Conservation (phyloP, 2,888 invertebrate genomes). For the Nemoura dubitans region DNA sequence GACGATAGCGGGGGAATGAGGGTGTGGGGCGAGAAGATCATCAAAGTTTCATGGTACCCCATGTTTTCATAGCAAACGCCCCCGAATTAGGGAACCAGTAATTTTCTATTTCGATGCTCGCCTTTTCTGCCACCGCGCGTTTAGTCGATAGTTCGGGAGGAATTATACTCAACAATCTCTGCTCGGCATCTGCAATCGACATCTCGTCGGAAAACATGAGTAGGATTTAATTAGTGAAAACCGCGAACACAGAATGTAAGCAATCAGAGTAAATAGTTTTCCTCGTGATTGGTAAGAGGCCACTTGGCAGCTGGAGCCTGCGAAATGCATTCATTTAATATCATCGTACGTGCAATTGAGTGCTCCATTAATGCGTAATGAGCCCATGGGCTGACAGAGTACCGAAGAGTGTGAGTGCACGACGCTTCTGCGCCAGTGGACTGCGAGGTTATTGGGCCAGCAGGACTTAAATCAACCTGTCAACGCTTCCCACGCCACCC, state of each 20-base stretch:
- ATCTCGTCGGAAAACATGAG: neutral
- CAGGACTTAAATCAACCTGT: neutral
- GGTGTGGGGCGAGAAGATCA: conserved; percentile 38
- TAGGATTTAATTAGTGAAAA: neutral
- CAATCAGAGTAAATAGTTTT: neutral
- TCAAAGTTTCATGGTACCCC: conserved; percentile 51
- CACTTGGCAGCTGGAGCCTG: neutral
- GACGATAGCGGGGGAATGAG: neutral
- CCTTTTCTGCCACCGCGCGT: neutral
- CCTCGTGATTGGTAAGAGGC: neutral
- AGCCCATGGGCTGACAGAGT: neutral
- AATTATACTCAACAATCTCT: neutral
- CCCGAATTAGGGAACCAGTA: conserved; percentile 48
- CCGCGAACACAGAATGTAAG: neutral
- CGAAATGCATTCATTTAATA: neutral
- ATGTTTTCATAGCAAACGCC: conserved; percentile 49
- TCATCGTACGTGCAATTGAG: neutral
- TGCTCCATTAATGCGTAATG: neutral
- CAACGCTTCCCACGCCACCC: neutral
- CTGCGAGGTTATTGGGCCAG: neutral
- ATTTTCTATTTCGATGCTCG: conserved; percentile 45
- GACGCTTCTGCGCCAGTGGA: neutral
- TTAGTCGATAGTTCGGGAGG: neutral
- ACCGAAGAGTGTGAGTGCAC: neutral
- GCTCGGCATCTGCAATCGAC: neutral